Percentiles rank a stretch among this genome's conserved stretches.
phyloP scores from a whole-genome alignment of 2,797 vertebrate species.

The Scleropages formosus region DNA sequence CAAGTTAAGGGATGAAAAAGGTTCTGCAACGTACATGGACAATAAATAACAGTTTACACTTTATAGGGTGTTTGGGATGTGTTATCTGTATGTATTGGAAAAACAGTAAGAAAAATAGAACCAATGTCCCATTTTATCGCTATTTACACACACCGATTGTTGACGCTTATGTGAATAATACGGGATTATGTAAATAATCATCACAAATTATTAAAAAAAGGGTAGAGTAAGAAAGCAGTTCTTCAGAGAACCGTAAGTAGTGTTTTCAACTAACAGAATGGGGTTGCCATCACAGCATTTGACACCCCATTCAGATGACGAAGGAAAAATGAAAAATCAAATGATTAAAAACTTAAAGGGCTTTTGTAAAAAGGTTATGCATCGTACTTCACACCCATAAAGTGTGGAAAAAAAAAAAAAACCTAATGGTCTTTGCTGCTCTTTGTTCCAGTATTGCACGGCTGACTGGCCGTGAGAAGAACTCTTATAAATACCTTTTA shows the following conservation, averaged over 20 bases:
- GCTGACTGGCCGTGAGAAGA: neutral
- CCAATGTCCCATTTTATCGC: neutral
- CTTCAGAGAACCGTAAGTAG: neutral
- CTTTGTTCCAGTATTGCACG: neutral
- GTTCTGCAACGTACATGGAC: too few relatives aligned
- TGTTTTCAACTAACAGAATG: too few relatives aligned
- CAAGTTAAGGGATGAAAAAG: too few relatives aligned
- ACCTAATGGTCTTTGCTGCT: constrained; percentile 6
- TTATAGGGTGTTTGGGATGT: too few relatives aligned
- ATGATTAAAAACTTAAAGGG: neutral
- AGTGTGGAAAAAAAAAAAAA: too few relatives aligned
- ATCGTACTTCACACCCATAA: too few relatives aligned
- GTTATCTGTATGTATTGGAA: constrained; percentile 22
- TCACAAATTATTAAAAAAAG: constrained; percentile 5
- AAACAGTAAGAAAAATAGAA: constrained; percentile 13
- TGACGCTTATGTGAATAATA: constrained; percentile 14
- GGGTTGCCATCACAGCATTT: neutral
- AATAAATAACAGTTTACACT: too few relatives aligned
- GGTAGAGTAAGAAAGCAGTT: neutral
- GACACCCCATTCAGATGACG: neutral
- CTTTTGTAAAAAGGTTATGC: too few relatives aligned
- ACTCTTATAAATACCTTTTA: constrained; percentile 3
- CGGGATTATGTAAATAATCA: neutral
- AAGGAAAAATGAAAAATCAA: neutral
- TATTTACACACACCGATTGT: constrained; percentile 18